A percentile compares a stretch with the other conserved stretches of the same genome.
Conservation (phyloP, 2,113 vertebrate genomes). For the Meles meles region DNA sequence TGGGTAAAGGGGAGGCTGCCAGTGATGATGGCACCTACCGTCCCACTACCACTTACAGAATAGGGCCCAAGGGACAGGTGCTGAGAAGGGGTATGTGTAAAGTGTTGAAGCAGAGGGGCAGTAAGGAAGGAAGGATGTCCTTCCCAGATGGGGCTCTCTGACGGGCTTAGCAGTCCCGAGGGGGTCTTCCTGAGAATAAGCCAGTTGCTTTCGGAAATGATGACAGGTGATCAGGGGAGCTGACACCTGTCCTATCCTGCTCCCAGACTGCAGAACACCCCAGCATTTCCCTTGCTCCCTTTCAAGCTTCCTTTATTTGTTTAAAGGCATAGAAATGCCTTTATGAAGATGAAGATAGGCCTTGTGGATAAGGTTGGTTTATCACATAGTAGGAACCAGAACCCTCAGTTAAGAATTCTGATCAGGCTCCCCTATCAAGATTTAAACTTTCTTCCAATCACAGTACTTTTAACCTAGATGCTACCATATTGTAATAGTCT, state of each 20-base stretch:
- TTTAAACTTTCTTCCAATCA: not conserved
- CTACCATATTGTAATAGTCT: not conserved
- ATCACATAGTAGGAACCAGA: not conserved
- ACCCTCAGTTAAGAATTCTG: not conserved
- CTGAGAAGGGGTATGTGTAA: not conserved
- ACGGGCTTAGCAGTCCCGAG: not conserved
- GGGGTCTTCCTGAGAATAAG: not conserved
- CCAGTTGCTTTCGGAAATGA: not conserved
- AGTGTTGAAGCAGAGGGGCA: not conserved
- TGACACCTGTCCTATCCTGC: too few species aligned
- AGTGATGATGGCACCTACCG: not conserved
- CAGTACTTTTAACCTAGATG: not conserved
- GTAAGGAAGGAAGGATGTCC: not conserved
- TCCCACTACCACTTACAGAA: not conserved
- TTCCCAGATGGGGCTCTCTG: not conserved
- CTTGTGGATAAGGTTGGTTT: not conserved
- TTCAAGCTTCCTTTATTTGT: not conserved
- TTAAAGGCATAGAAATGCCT: not conserved
- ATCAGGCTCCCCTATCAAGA: not conserved
- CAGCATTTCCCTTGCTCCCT: not conserved
- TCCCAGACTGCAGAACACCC: not conserved
- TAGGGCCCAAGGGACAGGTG: not conserved
- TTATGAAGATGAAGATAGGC: not conserved
- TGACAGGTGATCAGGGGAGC: not conserved
- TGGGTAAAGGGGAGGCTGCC: not conserved